Evolutionary conservation across 2,113 vertebrate genomes (phyloP), one percentile per base, ranked within the genome.

Genomic region (Paradisaea rubra): DNA sequence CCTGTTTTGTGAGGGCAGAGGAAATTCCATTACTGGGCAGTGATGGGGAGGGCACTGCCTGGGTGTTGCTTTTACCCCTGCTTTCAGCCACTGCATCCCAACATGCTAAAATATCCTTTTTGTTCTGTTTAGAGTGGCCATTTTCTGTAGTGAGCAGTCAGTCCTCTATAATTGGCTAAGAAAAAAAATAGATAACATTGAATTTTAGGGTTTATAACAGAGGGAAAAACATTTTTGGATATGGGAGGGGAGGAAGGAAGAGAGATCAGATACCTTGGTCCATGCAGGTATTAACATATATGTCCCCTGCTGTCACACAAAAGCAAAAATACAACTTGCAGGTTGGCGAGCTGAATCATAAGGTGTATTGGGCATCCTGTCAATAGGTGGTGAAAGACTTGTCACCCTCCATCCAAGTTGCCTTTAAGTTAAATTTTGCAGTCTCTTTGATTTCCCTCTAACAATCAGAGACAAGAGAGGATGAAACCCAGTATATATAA

Each of bases 371-470:
- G 57, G 72, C 83, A 95, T 28, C 42, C 72, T 88, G 39, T 73
- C 66, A 83, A 57, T 76, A 73, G 47, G 69, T 41, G 70, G 14
- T 74, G 42, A 87, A 83, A 93, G 45, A 83, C 39, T 64, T 13
- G 3, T 50, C 44, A 33, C 24, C 24, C 35, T 70, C 56, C 56
- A 41, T 56, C 54, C 57, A 88, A 91, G 78, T 63, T 94, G 60
- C 18, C 85, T 92, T 69, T 60, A 86, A 92, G 89, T 93, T 82
- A 82, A 35, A 54, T 95, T 94, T 92, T 92, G 76, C 57, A 64
- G 72, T 90, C 65, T 49, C 79, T 95, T 88, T 78, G 53, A 84
- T 86, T 93, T 88, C 52, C 37, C 68, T 84, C 44, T 71, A 80
- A 85, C 66, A 86, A 65, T 72, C 42, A 45, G 56, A 95, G 54